Base-by-base conservation (phyloP, 2,797 vertebrate species). In the Natrix natrix region DNA sequence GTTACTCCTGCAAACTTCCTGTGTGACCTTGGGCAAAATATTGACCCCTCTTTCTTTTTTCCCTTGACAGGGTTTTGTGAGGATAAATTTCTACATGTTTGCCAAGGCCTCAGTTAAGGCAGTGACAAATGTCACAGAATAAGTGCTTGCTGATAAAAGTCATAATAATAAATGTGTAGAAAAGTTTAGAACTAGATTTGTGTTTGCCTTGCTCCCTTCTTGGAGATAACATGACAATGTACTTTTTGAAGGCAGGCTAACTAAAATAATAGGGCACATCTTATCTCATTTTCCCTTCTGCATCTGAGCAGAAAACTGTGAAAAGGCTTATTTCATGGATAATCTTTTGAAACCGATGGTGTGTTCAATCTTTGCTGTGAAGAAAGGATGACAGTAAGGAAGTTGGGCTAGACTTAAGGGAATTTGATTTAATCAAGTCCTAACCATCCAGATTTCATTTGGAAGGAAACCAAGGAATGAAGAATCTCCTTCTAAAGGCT, bases 71-170 rank as follows among this genome's bases (percentile, higher is more conserved):
- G 91, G 48, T 96, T 94, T 95, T 1, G 0, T 92, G 91, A 97
- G 95, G 93, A 94, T 92, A 93, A 94, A 93, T 74, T 96, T 92
- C 13, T 90, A 92, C 60, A 90, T 91, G 94, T 94, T 96, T 96
- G 93, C 94, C 92, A 92, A 89, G 93, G 96, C 94, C 93, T 92
- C 90, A 91, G 90, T 89, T 69, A 92, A 86, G 90, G 87, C 90
- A 93, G 87, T 69, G 89, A 14, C 52, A 78, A 94, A 93, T 92
- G 94, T 95, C 63, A 52, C 95, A 95, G 95, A 96, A 95, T 87
- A 96, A 96, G 94, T 63, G 57, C 91, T 93, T 96, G 11, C 96
- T 96, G 96, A 97, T 94, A 94, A 93, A 94, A 83, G 92, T 95
- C 93, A 94, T 96, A 93, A 92, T 95, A 95, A 96, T 95, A 92